These are phyloP conservation scores for Mugil cephalus DNA, from an alignment of 2,113 vertebrate species.

Conservation along the genomic window DNA sequence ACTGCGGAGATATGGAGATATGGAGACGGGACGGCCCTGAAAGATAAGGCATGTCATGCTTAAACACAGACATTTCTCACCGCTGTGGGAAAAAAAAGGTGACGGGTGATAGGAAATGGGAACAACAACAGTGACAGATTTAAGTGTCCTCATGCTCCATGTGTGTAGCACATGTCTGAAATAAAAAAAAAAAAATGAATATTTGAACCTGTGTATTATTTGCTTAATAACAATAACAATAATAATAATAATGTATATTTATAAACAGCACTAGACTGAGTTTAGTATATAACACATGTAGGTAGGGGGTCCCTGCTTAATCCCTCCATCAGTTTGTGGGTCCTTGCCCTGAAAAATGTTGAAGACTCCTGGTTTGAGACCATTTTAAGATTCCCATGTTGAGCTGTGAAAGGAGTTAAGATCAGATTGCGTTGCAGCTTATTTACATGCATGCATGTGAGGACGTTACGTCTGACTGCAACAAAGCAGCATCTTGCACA, in stretches of 20 bases:
- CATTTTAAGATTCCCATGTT: not conserved
- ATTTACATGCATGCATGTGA: constrained; percentile 22
- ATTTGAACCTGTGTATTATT: too few relatives aligned
- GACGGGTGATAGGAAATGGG: constrained; percentile 1
- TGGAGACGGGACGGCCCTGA: constrained; percentile 31
- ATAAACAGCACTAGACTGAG: too few relatives aligned
- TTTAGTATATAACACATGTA: too few relatives aligned
- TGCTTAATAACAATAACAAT: too few relatives aligned
- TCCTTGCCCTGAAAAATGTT: too few relatives aligned
- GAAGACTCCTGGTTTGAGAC: too few relatives aligned
- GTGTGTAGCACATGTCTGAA: not conserved
- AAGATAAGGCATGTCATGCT: constrained; percentile 31
- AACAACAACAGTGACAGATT: not conserved
- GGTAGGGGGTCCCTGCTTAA: too few relatives aligned
- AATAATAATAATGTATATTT: too few relatives aligned
- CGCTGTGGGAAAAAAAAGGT: constrained; percentile 5
- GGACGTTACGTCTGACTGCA: constrained; percentile 10
- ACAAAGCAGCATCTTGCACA: constrained; percentile 63
- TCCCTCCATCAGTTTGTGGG: too few relatives aligned
- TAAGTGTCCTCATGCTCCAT: not conserved
- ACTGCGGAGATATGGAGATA: constrained; percentile 31
- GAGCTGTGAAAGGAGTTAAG: not conserved
- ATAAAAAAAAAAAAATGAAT: too few relatives aligned
- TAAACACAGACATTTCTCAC: constrained; percentile 20
- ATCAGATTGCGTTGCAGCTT: not conserved